Base-by-base conservation (phyloP, 2,797 vertebrate species). In the Malurus leucopterus region DNA sequence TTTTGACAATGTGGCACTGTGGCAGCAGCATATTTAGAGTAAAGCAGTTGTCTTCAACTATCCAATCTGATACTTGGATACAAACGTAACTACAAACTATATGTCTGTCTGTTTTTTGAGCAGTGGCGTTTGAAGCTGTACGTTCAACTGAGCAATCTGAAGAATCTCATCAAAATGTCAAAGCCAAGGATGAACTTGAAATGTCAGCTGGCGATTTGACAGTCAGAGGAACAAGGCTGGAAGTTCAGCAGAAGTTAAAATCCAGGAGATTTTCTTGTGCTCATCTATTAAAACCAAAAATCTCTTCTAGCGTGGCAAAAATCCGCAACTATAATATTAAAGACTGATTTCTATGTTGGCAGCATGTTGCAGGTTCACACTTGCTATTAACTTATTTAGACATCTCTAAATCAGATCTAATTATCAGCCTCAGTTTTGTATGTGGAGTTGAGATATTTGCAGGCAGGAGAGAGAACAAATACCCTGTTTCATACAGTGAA, bases 241-340 rank as follows among this genome's bases (percentile, higher is more conserved):
- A 94, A 55, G 76, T 92, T 41, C 97, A 95, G 58, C 95, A 94
- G 38, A 97, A 92, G 86, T 95, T 95, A 71, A 97, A 93, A 82
- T 81, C 73, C 30, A 57, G 50, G 34, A 97, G 91, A 73, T 78
- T 86, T 43, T 41, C 89, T 73, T 78, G 61, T 49, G 68, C 61
- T 59, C 80, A 55, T 20, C 54, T 81, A 32, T 92, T 69, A 86
- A 97, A 95, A 91, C 71, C 55, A 26, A 97, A 76, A 92, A 71
- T 91, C 53, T 82, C 70, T 64, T 94, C 49, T 77, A 96, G 84
- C 24, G 29, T 68, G 69, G 78, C 81, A 53, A 98, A 95, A 96
- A 96, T 99, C 85, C 97, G 98, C 64, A 99, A 99, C 96, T 99
- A 99, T 91, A 99, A 98, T 43, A 38, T 97, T 41, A 99, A 98